phyloP scores from a whole-genome alignment of 2,888 invertebrate genomes.

The Macrophya annulata region DNA sequence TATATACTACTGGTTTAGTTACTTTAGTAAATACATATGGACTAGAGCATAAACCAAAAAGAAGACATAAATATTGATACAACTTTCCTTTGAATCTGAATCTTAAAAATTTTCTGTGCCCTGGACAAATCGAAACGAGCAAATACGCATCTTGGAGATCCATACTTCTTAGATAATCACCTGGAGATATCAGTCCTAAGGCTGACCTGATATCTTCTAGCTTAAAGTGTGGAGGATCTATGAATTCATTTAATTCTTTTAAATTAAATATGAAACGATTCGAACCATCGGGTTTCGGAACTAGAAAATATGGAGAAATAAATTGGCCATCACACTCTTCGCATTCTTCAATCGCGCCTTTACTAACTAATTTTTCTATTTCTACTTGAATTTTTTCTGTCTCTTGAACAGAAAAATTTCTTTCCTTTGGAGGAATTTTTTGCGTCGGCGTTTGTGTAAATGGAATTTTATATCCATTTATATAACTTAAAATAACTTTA shows the following conservation, averaged over 20 bases:
- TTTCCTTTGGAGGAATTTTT: not conserved
- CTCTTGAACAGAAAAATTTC: slow-evolving; percentile 15
- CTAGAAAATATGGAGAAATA: slow-evolving; percentile 56
- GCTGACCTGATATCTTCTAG: slow-evolving; percentile 61
- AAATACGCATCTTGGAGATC: slow-evolving; percentile 63
- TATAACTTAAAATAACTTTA: slow-evolving; percentile 47
- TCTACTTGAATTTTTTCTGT: not conserved
- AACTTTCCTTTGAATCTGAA: slow-evolving; percentile 60
- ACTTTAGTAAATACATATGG: slow-evolving; percentile 63
- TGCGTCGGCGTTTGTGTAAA: slow-evolving; percentile 39
- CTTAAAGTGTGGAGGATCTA: slow-evolving; percentile 61
- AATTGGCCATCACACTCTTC: slow-evolving; percentile 38
- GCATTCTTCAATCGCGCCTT: slow-evolving; percentile 43
- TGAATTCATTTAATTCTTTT: slow-evolving; percentile 61
- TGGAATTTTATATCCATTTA: slow-evolving; percentile 57
- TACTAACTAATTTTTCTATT: slow-evolving; percentile 41
- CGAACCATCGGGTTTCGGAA: slow-evolving; percentile 58
- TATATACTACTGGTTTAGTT: slow-evolving; percentile 60
- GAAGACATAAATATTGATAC: slow-evolving; percentile 62
- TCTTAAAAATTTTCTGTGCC: slow-evolving; percentile 58
- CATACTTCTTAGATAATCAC: slow-evolving; percentile 57
- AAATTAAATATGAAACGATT: slow-evolving; percentile 62
- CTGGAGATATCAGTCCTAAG: slow-evolving; percentile 48
- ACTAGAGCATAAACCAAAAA: slow-evolving; percentile 61
- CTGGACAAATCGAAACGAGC: slow-evolving; percentile 58